Conservation (phyloP, 2,797 vertebrate genomes). For the Eremophila alpestris region DNA sequence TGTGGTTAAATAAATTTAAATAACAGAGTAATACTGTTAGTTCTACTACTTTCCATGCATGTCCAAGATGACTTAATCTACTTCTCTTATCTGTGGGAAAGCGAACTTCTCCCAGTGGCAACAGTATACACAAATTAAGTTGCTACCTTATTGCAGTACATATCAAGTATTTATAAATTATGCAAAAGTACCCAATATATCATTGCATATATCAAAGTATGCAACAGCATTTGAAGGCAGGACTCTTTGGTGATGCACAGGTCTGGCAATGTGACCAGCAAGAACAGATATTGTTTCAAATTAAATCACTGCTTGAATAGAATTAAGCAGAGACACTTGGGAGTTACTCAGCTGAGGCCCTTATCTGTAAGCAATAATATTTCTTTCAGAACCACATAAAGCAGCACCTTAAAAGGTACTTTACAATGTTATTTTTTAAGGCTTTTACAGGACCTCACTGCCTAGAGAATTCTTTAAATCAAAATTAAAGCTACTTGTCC, state of each 20-base stretch:
- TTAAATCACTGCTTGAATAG: neutral
- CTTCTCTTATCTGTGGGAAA: neutral
- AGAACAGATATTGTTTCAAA: neutral
- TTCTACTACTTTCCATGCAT: neutral
- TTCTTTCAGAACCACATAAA: neutral
- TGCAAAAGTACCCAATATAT: neutral
- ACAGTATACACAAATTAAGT: neutral
- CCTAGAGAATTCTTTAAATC: neutral
- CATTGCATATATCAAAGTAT: neutral
- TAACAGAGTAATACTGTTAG: neutral
- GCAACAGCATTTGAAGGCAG: neutral
- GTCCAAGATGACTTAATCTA: neutral
- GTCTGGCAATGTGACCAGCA: neutral
- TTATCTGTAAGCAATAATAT: neutral
- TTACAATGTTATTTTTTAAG: neutral
- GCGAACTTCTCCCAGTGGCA: neutral
- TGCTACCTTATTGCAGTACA: neutral
- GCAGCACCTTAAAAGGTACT: neutral
- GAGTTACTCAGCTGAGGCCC: neutral
- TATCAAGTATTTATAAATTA: neutral
- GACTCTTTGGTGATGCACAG: neutral
- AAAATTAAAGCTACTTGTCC: neutral
- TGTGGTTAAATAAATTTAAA: neutral
- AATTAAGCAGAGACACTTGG: neutral
- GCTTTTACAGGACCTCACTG: neutral